phyloP scores from a whole-genome alignment of 2,888 invertebrate species.

The Deladenus siricidicola region DNA sequence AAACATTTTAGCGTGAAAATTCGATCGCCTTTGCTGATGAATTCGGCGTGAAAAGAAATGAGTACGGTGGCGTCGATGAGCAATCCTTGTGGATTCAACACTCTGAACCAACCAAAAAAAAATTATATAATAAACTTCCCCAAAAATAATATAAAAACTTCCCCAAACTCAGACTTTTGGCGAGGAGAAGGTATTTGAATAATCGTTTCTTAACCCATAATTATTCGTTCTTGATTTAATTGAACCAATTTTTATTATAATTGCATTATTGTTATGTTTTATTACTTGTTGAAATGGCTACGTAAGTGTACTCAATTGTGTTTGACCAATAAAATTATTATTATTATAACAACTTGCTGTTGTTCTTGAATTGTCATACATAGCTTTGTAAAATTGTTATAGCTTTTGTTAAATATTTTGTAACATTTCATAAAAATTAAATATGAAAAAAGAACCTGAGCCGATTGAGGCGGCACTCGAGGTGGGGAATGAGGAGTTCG shows the following conservation, averaged over 20 bases:
- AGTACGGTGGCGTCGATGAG: conserved; percentile 36
- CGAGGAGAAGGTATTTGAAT: too few relatives aligned
- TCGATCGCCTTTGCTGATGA: conserved; percentile 40
- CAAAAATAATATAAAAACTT: too few relatives aligned
- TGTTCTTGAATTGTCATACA: too few relatives aligned
- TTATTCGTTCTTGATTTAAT: too few relatives aligned
- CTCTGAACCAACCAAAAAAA: conserved; percentile 19
- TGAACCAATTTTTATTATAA: too few relatives aligned
- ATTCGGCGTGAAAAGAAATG: conserved; percentile 43
- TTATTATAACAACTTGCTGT: too few relatives aligned
- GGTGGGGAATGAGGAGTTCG: conserved; percentile 44
- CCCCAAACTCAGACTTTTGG: too few relatives aligned
- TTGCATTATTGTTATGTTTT: not conserved
- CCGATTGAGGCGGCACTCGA: conserved; percentile 38
- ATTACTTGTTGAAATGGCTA: too few relatives aligned
- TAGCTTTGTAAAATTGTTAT: too few relatives aligned
- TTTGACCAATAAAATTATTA: not conserved
- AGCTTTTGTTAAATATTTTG: too few relatives aligned
- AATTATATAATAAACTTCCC: too few relatives aligned
- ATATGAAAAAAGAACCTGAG: conserved; percentile 32
- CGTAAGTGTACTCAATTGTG: not conserved
- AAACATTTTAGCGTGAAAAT: conserved; percentile 39
- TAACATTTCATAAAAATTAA: not conserved
- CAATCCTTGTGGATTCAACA: conserved; percentile 35
- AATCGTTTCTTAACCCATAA: too few relatives aligned